Percentiles rank a stretch among this genome's conserved stretches.
These are phyloP conservation scores for Leptinotarsa lineolata DNA, from an alignment of 1,140 invertebrate species.

Conservation along the genomic window DNA sequence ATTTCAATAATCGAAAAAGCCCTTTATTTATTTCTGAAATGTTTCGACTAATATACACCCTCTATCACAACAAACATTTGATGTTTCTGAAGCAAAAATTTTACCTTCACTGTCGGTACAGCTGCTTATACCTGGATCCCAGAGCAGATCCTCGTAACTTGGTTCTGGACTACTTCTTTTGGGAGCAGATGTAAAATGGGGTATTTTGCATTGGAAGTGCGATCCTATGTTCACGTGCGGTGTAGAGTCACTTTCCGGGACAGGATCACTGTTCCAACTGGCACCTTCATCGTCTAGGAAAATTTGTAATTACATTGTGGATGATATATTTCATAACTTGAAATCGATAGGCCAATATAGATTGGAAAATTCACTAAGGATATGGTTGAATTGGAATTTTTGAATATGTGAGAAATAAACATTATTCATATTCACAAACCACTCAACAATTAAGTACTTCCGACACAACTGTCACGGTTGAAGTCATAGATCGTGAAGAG, in stretches of 20 bases:
- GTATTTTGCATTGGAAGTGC: conserved; percentile 84
- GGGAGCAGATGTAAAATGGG: conserved; percentile 39
- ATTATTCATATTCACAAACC: no score
- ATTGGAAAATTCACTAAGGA: no score
- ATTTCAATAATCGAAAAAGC: no score
- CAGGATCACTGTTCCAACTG: conserved; percentile 49
- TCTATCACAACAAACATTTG: no score
- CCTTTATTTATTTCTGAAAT: no score
- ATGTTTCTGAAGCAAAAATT: no score
- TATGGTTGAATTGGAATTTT: no score
- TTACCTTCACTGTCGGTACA: conserved; percentile 77
- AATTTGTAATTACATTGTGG: not conserved
- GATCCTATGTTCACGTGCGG: conserved; percentile 88
- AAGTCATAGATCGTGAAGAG: no score
- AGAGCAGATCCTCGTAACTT: conserved; percentile 75
- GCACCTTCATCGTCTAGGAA: conserved; percentile 42
- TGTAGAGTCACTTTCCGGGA: conserved; percentile 60
- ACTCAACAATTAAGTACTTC: no score
- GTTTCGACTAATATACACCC: no score
- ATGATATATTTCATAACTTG: not conserved
- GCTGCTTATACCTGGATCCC: conserved; percentile 81
- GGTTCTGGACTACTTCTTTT: conserved; percentile 55
- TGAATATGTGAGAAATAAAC: no score
- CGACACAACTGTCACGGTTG: no score
- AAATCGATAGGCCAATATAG: not conserved